phyloP scores from a whole-genome alignment of 2,888 invertebrate genomes.

The Apodemia duryi region DNA sequence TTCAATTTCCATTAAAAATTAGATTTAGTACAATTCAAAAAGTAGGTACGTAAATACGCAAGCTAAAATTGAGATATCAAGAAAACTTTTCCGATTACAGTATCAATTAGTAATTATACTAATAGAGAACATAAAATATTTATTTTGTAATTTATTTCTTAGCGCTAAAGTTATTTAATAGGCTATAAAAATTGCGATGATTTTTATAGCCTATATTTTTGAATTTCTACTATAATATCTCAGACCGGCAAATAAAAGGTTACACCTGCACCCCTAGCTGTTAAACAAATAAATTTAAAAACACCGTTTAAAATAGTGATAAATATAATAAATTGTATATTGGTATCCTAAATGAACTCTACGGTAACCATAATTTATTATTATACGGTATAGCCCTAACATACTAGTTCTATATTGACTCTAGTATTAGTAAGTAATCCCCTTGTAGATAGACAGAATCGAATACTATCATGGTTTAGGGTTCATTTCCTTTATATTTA shows the following conservation, averaged over 20 bases:
- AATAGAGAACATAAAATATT: not conserved
- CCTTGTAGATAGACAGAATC: no score
- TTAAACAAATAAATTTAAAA: slow-evolving; percentile 68
- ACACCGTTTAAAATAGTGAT: slow-evolving; percentile 56
- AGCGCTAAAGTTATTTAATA: not conserved
- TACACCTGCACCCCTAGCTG: slow-evolving; percentile 63
- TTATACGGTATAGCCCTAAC: not conserved
- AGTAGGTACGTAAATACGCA: no score
- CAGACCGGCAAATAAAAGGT: slow-evolving; percentile 54
- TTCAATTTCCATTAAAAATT: no score
- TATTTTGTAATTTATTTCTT: not conserved
- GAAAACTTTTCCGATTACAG: no score
- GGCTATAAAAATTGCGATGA: not conserved
- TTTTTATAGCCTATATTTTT: no score
- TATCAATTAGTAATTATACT: not conserved
- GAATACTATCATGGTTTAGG: no score
- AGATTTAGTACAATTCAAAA: no score
- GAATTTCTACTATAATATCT: slow-evolving; percentile 2
- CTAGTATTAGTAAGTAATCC: no score
- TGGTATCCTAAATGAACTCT: slow-evolving; percentile 48
- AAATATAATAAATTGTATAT: slow-evolving; percentile 72
- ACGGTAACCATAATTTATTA: slow-evolving; percentile 46
- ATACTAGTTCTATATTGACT: no score
- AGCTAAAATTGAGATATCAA: no score
- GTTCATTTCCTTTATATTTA: no score